phyloP scores from a whole-genome alignment of 2,888 invertebrate genomes.

The Acheta domesticus region DNA sequence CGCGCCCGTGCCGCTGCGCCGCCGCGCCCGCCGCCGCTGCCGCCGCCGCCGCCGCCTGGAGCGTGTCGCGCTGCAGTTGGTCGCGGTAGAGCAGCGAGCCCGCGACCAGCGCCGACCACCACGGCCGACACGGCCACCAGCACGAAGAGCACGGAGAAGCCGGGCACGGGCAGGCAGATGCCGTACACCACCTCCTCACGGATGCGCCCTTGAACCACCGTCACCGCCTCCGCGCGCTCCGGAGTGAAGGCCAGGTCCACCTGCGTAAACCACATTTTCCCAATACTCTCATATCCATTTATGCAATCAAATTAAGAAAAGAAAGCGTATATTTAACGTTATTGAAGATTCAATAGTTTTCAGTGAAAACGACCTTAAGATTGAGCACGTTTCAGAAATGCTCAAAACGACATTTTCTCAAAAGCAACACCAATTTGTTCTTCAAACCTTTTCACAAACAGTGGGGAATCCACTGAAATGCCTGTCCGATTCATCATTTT shows the following conservation, averaged over 20 bases:
- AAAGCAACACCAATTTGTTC: too few relatives aligned
- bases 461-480: too few relatives aligned
- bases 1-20: conserved; percentile 44
- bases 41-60: conserved; percentile 39
- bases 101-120: conserved; percentile 79
- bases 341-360: too few relatives aligned
- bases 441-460: too few relatives aligned
- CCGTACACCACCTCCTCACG: conserved; percentile 88
- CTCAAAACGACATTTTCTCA: too few relatives aligned
- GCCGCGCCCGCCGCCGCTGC: conserved; percentile 41
- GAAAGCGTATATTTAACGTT: too few relatives aligned
- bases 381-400: too few relatives aligned
- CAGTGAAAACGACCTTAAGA: too few relatives aligned
- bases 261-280: too few relatives aligned
- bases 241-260: conserved; percentile 88
- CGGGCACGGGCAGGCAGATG: conserved; percentile 84
- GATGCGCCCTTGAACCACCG: conserved; percentile 83
- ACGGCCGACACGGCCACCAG: conserved; percentile 83
- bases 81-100: conserved; percentile 75
- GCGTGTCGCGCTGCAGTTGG: conserved; percentile 69
- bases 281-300: too few relatives aligned
- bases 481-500: too few relatives aligned
- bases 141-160: conserved; percentile 84
- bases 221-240: conserved; percentile 76
- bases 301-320: too few relatives aligned